phyloP scores from a whole-genome alignment of 2,113 vertebrate species.

The Mobula hypostoma region DNA sequence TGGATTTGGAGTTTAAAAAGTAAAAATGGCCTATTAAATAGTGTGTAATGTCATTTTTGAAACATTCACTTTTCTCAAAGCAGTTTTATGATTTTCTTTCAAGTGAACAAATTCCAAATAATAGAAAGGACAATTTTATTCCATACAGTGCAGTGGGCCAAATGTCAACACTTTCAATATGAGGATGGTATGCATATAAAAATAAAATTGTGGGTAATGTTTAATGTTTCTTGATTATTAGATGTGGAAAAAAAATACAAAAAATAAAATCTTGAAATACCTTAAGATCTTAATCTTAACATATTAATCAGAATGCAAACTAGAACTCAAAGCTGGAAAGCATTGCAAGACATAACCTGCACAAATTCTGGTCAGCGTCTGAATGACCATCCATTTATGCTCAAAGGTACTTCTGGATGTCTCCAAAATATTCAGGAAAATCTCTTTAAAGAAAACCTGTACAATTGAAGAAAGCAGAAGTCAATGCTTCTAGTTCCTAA shows the following conservation, averaged over 20 bases:
- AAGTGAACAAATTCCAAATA: background rate
- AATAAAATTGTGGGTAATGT: no score
- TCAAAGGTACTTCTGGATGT: conserved; percentile 94
- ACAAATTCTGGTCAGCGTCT: conserved; percentile 94
- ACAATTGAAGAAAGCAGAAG: conserved; percentile 41
- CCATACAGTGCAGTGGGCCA: background rate
- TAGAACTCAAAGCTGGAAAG: background rate
- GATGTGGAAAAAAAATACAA: background rate
- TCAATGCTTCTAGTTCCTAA: background rate
- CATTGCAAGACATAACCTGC: conserved; percentile 64
- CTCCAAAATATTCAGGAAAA: conserved; percentile 94
- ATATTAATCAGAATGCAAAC: background rate
- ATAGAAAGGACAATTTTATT: background rate
- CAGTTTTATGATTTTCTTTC: background rate
- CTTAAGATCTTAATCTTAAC: background rate
- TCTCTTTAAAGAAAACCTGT: conserved; percentile 96
- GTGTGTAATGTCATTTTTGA: no score
- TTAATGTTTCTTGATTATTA: background rate
- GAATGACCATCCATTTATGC: conserved; percentile 99
- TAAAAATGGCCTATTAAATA: no score
- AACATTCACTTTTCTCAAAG: no score
- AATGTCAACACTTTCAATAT: no score
- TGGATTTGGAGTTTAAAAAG: background rate
- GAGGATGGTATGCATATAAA: no score
- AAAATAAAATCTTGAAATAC: background rate